Conservation (phyloP, 2,888 invertebrate genomes). For the Uloborus plumipes region DNA sequence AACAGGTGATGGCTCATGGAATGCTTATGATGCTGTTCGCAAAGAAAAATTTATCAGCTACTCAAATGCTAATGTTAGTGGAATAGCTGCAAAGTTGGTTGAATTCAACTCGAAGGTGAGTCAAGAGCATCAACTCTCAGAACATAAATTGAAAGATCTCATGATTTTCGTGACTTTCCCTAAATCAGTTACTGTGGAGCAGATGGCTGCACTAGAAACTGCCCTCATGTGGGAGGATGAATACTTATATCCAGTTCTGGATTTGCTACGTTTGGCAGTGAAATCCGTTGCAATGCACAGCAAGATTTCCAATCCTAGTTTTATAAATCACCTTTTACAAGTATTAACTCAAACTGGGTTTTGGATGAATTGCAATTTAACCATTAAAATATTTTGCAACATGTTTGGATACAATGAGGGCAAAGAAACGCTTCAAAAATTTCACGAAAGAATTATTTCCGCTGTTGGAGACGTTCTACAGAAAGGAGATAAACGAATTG, state of each 20-base stretch:
- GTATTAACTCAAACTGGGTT: conserved; percentile 22
- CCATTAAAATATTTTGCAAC: conserved; percentile 85
- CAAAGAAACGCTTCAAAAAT: conserved; percentile 66
- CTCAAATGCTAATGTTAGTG: conserved; percentile 74
- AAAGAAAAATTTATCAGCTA: conserved; percentile 74
- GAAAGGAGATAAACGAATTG: conserved; percentile 71
- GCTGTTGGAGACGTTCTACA: conserved; percentile 65
- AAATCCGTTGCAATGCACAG: conserved; percentile 78
- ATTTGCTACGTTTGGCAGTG: conserved; percentile 87
- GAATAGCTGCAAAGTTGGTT: conserved; percentile 76
- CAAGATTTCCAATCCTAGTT: conserved; percentile 71
- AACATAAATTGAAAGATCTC: conserved; percentile 77
- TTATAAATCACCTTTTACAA: conserved; percentile 69
- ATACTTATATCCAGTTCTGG: conserved; percentile 88
- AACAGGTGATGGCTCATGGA: conserved; percentile 74
- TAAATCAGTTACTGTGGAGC: conserved; percentile 68
- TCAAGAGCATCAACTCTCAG: conserved; percentile 74
- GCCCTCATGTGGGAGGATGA: conserved; percentile 81
- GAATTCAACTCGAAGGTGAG: conserved; percentile 81
- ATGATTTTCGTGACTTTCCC: conserved; percentile 73
- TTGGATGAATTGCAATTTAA: conserved; percentile 83
- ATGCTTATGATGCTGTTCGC: too few relatives aligned
- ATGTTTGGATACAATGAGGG: conserved; percentile 79
- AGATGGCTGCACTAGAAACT: conserved; percentile 76
- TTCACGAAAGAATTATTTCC: conserved; percentile 67